A percentile compares a stretch with the other conserved stretches of the same genome.
Conservation (phyloP, 1,140 invertebrate species). For the Drosophila quadrilineata region DNA sequence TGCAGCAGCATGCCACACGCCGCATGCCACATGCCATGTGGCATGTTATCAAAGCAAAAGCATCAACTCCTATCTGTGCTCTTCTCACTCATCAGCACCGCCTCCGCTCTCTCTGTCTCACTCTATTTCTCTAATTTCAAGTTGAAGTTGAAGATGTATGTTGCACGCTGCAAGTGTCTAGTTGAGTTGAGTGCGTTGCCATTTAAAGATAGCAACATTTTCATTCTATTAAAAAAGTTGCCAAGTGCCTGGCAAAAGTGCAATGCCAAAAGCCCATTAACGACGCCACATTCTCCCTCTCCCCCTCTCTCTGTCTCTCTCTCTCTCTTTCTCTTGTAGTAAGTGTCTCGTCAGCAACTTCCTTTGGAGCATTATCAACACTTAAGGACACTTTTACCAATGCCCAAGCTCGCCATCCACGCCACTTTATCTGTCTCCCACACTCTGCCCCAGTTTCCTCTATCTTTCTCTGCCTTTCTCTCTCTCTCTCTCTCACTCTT, state of each 20-base stretch:
- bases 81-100: constrained; percentile 16
- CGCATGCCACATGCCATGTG: constrained; percentile 37
- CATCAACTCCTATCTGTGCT: no score
- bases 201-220: constrained; percentile 50
- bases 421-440: background rate
- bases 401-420: constrained; percentile 43
- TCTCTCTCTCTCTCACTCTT: background rate
- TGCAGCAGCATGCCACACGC: no score
- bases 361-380: constrained; percentile 68
- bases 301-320: constrained; percentile 12
- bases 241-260: constrained; percentile 65
- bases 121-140: no score
- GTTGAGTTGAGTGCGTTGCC: background rate
- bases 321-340: constrained; percentile 33
- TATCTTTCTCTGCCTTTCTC: background rate
- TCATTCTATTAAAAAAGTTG: constrained; percentile 77
- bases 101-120: constrained; percentile 1
- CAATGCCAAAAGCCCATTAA: constrained; percentile 65
- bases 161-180: background rate
- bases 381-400: constrained; percentile 76
- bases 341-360: constrained; percentile 69
- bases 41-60: constrained; percentile 63
- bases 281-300: constrained; percentile 7
- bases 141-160: constrained; percentile 38
- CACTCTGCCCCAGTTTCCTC: background rate